These are phyloP conservation scores for Hirudinaria manillensis DNA, from an alignment of 2,888 invertebrate genomes.

Conservation along the genomic window DNA sequence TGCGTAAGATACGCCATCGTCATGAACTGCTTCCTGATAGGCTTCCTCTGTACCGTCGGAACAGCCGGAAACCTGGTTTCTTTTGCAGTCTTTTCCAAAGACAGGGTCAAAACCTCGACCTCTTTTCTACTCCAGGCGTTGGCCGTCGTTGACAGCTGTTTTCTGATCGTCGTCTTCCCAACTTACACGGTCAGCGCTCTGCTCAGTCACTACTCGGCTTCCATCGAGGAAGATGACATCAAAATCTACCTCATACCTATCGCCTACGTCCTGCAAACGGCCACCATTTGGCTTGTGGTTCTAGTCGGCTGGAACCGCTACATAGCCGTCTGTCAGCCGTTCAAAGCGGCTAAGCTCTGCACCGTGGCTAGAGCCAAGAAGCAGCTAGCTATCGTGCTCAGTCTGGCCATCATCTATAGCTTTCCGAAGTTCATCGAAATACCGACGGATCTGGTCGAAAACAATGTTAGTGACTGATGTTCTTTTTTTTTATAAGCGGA, in stretches of 20 bases:
- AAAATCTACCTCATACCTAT: constrained; percentile 34
- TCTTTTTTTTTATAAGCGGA: too few species aligned
- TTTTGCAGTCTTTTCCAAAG: constrained; percentile 39
- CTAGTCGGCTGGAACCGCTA: constrained; percentile 39
- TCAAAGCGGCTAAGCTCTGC: constrained; percentile 38
- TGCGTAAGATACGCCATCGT: constrained; percentile 36
- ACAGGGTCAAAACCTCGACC: constrained; percentile 41
- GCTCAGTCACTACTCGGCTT: constrained; percentile 20
- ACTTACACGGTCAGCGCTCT: constrained; percentile 36
- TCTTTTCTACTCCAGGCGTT: constrained; percentile 41
- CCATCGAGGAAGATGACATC: not conserved
- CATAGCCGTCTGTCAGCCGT: constrained; percentile 40
- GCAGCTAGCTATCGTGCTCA: constrained; percentile 36
- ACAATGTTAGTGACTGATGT: not conserved
- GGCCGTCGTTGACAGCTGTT: constrained; percentile 37
- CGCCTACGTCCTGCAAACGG: constrained; percentile 37
- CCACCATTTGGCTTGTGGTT: constrained; percentile 40
- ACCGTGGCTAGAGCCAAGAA: constrained; percentile 39
- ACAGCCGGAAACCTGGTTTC: constrained; percentile 38
- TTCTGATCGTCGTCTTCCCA: constrained; percentile 38
- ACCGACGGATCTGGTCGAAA: not conserved
- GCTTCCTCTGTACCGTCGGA: constrained; percentile 38
- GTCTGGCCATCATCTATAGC: constrained; percentile 37
- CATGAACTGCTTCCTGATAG: constrained; percentile 38
- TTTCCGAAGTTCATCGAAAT: constrained; percentile 34